Conservation (phyloP, 2,797 vertebrate species). For the Emydoidea blandingii region DNA sequence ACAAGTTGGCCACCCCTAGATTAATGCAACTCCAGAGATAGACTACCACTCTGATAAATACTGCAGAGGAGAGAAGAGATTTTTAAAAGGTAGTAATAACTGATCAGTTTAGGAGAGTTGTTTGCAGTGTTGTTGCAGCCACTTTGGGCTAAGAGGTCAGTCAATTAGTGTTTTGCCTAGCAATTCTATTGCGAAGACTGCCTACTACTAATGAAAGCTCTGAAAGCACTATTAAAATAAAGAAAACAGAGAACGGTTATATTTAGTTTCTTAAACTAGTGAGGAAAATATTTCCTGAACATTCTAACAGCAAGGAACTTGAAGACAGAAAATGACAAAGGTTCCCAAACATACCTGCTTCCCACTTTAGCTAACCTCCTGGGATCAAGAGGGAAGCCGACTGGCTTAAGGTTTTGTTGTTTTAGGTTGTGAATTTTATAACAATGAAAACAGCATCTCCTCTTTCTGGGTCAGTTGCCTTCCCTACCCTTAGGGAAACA, state of each 20-base stretch:
- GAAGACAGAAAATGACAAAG: conserved; percentile 37
- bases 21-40: not conserved
- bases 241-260: not conserved
- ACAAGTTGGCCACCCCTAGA: not conserved
- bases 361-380: conserved; percentile 12
- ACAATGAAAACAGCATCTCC: conserved; percentile 12
- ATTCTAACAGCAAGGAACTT: conserved; percentile 16
- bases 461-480: conserved; percentile 72
- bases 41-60: conserved; percentile 4
- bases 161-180: conserved; percentile 6
- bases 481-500: conserved; percentile 64
- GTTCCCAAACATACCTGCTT: conserved; percentile 37
- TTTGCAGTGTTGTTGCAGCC: not conserved
- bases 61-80: not conserved
- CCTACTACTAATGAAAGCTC: not conserved
- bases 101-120: not conserved
- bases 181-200: not conserved
- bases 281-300: conserved; percentile 34
- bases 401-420: not conserved
- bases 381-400: conserved; percentile 48
- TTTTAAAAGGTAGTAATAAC: conserved; percentile 26
- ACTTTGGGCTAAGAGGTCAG: not conserved
- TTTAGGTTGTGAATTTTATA: conserved; percentile 18
- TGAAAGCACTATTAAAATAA: not conserved
- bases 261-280: conserved; percentile 45